Conservation (phyloP, 2,888 invertebrate genomes). For the Metopia argyrocephala region DNA sequence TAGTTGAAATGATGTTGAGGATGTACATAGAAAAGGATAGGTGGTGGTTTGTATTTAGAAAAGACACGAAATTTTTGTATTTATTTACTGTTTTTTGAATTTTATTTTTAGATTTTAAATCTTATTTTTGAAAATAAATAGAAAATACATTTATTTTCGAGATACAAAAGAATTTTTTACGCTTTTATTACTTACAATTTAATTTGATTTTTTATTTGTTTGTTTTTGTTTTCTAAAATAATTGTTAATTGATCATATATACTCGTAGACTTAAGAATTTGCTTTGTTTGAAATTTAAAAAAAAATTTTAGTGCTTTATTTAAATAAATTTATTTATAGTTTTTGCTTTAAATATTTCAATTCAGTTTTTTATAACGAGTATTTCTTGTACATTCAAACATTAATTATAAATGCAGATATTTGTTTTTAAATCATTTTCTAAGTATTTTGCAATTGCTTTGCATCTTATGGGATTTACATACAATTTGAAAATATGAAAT, state of each 20-base stretch:
- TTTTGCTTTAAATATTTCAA: not conserved
- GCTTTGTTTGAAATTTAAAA: not conserved
- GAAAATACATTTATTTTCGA: not conserved
- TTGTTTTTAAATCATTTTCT: not conserved
- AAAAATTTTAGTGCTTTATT: not conserved
- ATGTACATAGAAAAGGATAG: not conserved
- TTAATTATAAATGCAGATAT: too few relatives aligned
- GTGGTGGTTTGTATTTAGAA: not conserved
- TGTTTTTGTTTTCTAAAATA: not conserved
- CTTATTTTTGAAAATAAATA: not conserved
- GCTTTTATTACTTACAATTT: not conserved
- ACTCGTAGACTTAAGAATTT: conserved; percentile 1
- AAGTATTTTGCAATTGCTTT: not conserved
- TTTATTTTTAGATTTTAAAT: conserved; percentile 13
- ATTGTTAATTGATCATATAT: conserved; percentile 36
- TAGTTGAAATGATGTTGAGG: not conserved
- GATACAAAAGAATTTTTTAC: not conserved
- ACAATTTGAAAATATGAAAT: conserved; percentile 27
- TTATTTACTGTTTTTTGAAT: not conserved
- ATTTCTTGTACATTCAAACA: not conserved
- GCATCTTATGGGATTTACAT: conserved; percentile 21
- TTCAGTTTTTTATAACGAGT: not conserved
- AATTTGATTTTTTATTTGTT: not conserved
- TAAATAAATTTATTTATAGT: conserved; percentile 5
- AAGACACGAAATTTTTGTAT: not conserved